Evolutionary conservation across 2,797 vertebrate genomes (phyloP).

Genomic region (Rhabdomys pumilio): DNA sequence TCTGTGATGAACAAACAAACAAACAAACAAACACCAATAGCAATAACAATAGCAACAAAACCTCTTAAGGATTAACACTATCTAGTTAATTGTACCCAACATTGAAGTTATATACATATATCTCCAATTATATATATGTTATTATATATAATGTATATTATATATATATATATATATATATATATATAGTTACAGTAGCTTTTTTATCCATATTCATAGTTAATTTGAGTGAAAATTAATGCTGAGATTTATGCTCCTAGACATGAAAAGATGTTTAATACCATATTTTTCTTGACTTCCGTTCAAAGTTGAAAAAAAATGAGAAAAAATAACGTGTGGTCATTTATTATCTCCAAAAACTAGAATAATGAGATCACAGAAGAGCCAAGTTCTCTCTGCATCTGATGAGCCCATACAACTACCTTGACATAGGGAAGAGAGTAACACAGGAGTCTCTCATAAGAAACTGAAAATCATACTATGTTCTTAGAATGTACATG

Average conservation of each 20-base stretch:
- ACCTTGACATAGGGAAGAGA: rapidly evolving
- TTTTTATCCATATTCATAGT: conserved; percentile 4
- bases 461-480: neutral
- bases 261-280: conserved; percentile 49
- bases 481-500: neutral
- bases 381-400: neutral
- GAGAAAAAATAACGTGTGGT: neutral
- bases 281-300: neutral
- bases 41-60: neutral
- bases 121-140: neutral
- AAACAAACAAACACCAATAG: too few relatives aligned
- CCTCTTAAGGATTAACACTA: neutral
- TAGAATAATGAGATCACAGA: neutral
- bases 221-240: conserved; percentile 59
- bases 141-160: too few relatives aligned
- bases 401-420: neutral
- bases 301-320: conserved; percentile 1
- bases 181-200: neutral
- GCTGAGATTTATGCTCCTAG: conserved; percentile 12
- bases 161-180: too few relatives aligned
- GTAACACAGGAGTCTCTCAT: neutral
- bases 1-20: neutral
- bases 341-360: neutral
- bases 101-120: too few relatives aligned
- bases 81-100: neutral